Base-by-base conservation (phyloP, 2,888 invertebrate species). In the Drosophila prostipennis region DNA sequence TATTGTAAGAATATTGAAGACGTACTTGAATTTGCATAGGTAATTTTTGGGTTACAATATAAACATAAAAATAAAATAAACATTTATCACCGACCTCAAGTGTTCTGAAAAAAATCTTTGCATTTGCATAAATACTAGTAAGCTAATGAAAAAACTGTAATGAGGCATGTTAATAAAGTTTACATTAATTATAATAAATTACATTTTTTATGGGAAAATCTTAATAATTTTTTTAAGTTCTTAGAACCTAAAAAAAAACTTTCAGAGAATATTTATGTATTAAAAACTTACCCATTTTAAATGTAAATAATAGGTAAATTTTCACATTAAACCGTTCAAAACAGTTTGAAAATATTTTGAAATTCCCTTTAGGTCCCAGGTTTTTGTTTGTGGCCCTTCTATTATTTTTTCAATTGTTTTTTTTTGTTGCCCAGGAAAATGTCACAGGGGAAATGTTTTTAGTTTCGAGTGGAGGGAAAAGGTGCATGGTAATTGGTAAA, bases 381-480 rank as follows among this genome's bases (percentile, higher is more conserved):
- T 4, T 39, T 39, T 11, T 16, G 3, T 16, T 19, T 34, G 19
- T 23, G 45, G 4, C 45, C 16, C 43, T 14, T 43, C 19, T 43
- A 14, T 45, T 60, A 58, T 37, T 45, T 39, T 26, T 26, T 26
- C 26, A 26, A 26, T 26, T n/a, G 19, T 45, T 45, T 11, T 3
- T 13, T n/a, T 10, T 10, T 8, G 7, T 37, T 14, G 56, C 16
- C 7, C 34, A 46, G 34, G 48, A 32, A 64, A 61, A 61, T 60
- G 63, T 61, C 49, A 64, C 37, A 19, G 42, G 49, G 43, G 53
- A 65, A 46, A 51, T 45, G 34, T 14, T 43, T 63, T 63, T 11
- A 10, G 48, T 34, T 8, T 8, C 11, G 16, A 40, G 46, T 32
- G 13, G 16, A 48, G 34, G n/a, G 14, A 55, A 45, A 45, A 14